Percentiles rank a stretch among this genome's conserved stretches.
Conservation (phyloP, 2,113 vertebrate species). For the Pteruthius melanotis region DNA sequence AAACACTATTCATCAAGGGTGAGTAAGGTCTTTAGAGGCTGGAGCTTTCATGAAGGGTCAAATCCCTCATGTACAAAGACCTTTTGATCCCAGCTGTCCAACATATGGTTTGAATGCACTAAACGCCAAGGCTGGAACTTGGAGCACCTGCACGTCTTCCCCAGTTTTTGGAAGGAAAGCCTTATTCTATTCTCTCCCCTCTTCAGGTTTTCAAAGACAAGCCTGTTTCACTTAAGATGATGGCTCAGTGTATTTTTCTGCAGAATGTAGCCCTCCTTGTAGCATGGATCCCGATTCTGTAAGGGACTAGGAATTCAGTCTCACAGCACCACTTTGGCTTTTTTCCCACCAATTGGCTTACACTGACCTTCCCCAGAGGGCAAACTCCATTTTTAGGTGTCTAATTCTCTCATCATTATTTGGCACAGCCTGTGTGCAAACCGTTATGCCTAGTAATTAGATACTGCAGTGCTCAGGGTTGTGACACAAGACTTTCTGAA, state of each 20-base stretch:
- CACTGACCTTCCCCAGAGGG: conserved; percentile 10
- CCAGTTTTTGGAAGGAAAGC: background rate
- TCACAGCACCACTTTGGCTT: background rate
- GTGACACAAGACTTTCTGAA: conserved; percentile 31
- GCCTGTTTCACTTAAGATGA: background rate
- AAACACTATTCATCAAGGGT: background rate
- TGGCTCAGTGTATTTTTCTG: background rate
- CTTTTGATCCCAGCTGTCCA: background rate
- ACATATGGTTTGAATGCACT: background rate
- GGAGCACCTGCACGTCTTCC: background rate
- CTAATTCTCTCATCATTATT: conserved; percentile 32
- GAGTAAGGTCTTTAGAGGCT: background rate
- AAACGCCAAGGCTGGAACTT: background rate
- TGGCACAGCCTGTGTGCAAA: conserved; percentile 33
- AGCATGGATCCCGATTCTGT: background rate
- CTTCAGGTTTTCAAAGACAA: background rate
- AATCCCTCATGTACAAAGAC: background rate
- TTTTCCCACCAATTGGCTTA: background rate
- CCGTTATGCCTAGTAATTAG: conserved; percentile 43
- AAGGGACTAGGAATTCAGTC: background rate
- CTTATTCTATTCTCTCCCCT: background rate
- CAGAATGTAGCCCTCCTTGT: background rate
- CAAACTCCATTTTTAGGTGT: conserved; percentile 44
- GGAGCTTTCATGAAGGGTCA: background rate
- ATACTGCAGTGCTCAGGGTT: conserved; percentile 13